These are phyloP conservation scores for Varroa destructor DNA, from an alignment of 1,140 invertebrate genomes.

Conservation along the genomic window DNA sequence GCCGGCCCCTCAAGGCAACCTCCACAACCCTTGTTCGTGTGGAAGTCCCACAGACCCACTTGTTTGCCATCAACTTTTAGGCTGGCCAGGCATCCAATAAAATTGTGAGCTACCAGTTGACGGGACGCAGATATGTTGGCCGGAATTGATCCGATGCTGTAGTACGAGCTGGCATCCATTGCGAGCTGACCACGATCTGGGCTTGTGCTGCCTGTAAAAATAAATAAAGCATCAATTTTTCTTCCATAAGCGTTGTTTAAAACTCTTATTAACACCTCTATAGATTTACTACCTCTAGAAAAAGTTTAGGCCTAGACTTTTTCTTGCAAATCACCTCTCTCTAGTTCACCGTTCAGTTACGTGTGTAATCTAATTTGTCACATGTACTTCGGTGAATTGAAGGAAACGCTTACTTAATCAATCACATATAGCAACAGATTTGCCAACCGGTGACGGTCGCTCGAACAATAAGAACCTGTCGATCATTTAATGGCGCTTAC, in stretches of 20 bases:
- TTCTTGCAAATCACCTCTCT: too few relatives aligned
- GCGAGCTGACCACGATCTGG: conserved; percentile 2
- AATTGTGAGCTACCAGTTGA: conserved; percentile 38
- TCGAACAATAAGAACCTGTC: too few relatives aligned
- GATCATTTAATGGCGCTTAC: background rate
- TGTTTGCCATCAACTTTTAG: conserved; percentile 58
- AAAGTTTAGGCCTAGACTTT: too few relatives aligned
- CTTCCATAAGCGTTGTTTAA: too few relatives aligned
- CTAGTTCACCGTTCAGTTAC: too few relatives aligned
- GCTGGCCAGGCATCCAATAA: conserved; percentile 60
- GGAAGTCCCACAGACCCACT: conserved; percentile 79
- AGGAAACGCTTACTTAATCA: too few relatives aligned
- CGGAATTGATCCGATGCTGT: conserved; percentile 24
- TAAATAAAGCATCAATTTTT: background rate
- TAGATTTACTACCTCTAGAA: too few relatives aligned
- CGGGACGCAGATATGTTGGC: conserved; percentile 33
- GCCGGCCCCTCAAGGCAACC: conserved; percentile 55
- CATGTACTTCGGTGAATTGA: too few relatives aligned
- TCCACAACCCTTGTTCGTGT: conserved; percentile 47
- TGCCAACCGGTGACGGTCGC: too few relatives aligned
- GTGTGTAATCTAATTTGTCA: too few relatives aligned
- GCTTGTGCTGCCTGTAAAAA: conserved; percentile 28
- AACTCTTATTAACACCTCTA: too few relatives aligned
- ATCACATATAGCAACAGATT: too few relatives aligned
- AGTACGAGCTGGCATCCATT: conserved; percentile 28